A percentile compares a stretch with the other conserved stretches of the same genome.
These are phyloP conservation scores for Prinia subflava DNA, from an alignment of 2,113 vertebrate genomes.

Conservation along the genomic window DNA sequence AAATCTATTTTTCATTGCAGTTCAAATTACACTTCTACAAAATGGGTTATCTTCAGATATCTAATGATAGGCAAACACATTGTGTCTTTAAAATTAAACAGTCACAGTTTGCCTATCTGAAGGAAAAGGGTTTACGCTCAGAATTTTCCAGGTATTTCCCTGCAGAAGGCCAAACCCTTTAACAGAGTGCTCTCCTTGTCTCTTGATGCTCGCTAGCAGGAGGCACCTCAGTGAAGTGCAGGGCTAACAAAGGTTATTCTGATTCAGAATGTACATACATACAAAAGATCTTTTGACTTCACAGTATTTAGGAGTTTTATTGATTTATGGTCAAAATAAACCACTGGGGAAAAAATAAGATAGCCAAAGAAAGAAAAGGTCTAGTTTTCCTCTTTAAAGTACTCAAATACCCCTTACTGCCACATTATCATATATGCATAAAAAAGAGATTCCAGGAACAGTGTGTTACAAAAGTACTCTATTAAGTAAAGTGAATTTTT, in stretches of 20 bases:
- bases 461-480: neutral
- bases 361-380: neutral
- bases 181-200: neutral
- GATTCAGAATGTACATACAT: neutral
- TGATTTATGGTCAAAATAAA: neutral
- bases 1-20: neutral
- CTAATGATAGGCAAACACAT: neutral
- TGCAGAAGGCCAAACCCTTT: neutral
- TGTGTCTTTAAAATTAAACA: neutral
- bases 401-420: neutral
- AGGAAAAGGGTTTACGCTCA: neutral
- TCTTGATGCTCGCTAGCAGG: neutral
- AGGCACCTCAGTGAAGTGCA: neutral
- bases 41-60: neutral
- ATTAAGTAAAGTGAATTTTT: neutral
- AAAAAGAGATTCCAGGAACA: neutral
- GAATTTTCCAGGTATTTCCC: neutral
- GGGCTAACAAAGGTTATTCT: neutral
- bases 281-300: neutral
- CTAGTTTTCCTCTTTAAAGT: neutral
- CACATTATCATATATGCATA: neutral
- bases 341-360: neutral
- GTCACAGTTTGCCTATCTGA: neutral
- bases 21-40: neutral
- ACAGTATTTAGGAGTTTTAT: neutral